Conservation (phyloP, 2,797 vertebrate genomes). For the Notoglanidium macrostoma region DNA sequence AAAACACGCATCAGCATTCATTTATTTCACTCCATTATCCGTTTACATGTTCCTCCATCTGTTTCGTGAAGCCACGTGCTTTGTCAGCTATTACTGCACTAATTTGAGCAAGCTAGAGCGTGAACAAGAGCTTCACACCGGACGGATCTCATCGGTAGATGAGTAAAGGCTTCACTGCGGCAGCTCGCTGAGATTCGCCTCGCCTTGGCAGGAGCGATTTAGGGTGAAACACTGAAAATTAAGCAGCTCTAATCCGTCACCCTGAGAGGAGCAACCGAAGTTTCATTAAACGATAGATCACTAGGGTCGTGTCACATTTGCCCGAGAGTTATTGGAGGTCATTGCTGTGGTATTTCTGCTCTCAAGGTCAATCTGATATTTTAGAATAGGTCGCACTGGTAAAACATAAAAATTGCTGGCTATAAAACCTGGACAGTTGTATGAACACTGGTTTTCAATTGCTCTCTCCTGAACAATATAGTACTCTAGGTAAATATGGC, state of each 20-base stretch:
- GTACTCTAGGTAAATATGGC: not conserved
- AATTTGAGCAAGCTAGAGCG: slow-evolving; percentile 61
- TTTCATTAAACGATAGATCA: slow-evolving; percentile 64
- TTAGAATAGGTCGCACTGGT: slow-evolving; percentile 21
- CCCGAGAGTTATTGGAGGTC: slow-evolving; percentile 32
- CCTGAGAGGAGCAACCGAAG: slow-evolving; percentile 58
- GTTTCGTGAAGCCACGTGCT: slow-evolving; percentile 59
- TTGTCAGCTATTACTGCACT: slow-evolving; percentile 63
- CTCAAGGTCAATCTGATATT: slow-evolving; percentile 41
- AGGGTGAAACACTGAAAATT: slow-evolving; percentile 68
- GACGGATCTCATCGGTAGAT: slow-evolving; percentile 27
- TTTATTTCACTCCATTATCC: slow-evolving; percentile 65
- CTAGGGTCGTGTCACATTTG: slow-evolving; percentile 38
- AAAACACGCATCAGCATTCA: slow-evolving; percentile 56
- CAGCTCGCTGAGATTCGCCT: slow-evolving; percentile 37
- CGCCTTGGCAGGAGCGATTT: slow-evolving; percentile 59
- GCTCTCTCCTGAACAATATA: not conserved
- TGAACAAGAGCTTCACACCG: slow-evolving; percentile 38
- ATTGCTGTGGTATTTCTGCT: slow-evolving; percentile 19
- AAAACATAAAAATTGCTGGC: not conserved
- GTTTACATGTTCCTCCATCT: slow-evolving; percentile 39
- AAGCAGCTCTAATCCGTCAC: slow-evolving; percentile 65
- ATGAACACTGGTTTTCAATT: not conserved
- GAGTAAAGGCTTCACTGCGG: slow-evolving; percentile 41
- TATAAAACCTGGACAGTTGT: slow-evolving; percentile 9